These are phyloP conservation scores for Glyptemys insculpta DNA, from an alignment of 2,797 vertebrate species.

Conservation along the genomic window DNA sequence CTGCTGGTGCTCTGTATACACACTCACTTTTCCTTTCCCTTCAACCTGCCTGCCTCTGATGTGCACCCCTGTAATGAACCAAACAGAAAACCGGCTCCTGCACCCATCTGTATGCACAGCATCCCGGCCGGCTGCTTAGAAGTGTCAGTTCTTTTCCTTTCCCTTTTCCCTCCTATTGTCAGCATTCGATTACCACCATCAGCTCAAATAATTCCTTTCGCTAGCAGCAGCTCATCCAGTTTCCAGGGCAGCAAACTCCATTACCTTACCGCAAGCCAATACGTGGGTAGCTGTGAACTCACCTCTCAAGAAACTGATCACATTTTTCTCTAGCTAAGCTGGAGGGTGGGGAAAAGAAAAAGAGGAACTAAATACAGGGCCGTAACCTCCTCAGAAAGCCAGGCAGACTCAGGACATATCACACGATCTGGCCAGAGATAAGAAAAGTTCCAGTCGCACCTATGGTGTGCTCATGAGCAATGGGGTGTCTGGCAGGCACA, in stretches of 20 bases:
- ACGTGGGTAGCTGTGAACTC: conserved; percentile 1
- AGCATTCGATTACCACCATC: conserved; percentile 31
- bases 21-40: not conserved
- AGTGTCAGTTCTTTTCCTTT: not conserved
- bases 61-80: conserved; percentile 11
- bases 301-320: not conserved
- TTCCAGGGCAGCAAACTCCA: conserved; percentile 26
- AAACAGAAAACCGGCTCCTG: not conserved
- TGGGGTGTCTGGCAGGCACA: not conserved
- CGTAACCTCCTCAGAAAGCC: not conserved
- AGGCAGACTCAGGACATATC: not conserved
- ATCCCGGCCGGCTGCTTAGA: not conserved
- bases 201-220: conserved; percentile 40
- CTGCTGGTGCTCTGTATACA: not conserved
- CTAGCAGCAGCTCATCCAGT: conserved; percentile 9
- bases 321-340: not conserved
- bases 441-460: conserved; percentile 28
- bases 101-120: not conserved
- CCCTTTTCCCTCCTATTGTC: conserved; percentile 12
- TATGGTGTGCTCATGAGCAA: not conserved
- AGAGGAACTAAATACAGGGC: not conserved
- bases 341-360: not conserved
- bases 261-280: conserved; percentile 8
- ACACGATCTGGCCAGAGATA: not conserved
- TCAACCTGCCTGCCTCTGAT: not conserved